Evolutionary conservation across 2,797 vertebrate species (phyloP).

Genomic region (Danio jaintianensis): DNA sequence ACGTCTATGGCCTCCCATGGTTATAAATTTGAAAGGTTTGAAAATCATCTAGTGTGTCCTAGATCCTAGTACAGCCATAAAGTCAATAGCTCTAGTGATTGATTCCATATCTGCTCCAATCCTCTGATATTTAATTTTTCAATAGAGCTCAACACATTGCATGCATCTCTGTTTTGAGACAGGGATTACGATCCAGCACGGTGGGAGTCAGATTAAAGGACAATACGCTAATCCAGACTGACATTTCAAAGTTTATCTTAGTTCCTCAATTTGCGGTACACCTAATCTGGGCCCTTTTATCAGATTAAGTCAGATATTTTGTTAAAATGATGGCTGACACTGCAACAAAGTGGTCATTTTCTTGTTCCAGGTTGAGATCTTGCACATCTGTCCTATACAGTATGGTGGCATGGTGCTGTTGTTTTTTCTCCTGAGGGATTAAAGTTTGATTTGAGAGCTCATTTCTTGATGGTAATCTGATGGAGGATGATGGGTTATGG

Average conservation of each 20-base stretch:
- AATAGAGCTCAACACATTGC: background rate
- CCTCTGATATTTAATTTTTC: slow-evolving; percentile 2
- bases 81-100: slow-evolving; percentile 28
- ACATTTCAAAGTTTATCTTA: slow-evolving; percentile 62
- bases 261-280: slow-evolving; percentile 58
- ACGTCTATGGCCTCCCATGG: no score
- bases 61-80: background rate
- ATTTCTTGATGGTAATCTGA: slow-evolving; percentile 58
- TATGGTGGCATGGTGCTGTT: background rate
- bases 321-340: slow-evolving; percentile 46
- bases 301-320: slow-evolving; percentile 69
- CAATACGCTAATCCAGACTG: slow-evolving; percentile 61
- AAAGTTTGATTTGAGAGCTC: slow-evolving; percentile 55
- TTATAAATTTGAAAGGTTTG: no score
- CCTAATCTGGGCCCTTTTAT: slow-evolving; percentile 73
- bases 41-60: background rate
- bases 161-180: slow-evolving; percentile 20
- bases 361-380: slow-evolving; percentile 51
- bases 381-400: slow-evolving; percentile 19
- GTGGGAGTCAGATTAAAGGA: slow-evolving; percentile 56
- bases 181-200: slow-evolving; percentile 29
- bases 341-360: slow-evolving; percentile 36
- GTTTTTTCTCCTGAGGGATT: slow-evolving; percentile 45
- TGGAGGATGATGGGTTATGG: slow-evolving; percentile 31
- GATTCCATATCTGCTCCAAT: slow-evolving; percentile 31